These are phyloP conservation scores for Elachura formosa DNA, from an alignment of 2,113 vertebrate species.

Conservation along the genomic window DNA sequence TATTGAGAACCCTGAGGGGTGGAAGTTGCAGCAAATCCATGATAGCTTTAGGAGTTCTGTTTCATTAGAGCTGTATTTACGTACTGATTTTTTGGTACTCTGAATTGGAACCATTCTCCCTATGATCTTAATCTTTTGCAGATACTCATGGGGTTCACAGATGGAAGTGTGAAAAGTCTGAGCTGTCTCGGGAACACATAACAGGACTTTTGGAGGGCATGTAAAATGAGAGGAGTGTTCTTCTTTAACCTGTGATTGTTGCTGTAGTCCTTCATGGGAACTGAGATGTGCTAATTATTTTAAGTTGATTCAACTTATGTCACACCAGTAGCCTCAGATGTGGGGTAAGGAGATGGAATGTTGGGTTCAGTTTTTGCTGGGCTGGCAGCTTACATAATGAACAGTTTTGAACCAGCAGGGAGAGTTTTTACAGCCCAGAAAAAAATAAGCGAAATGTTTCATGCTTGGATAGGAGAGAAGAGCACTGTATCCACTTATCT, in stretches of 20 bases:
- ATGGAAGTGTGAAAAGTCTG: background rate
- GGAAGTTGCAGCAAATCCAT: constrained; percentile 19
- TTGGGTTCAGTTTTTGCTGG: background rate
- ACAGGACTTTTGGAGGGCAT: background rate
- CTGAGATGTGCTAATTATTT: background rate
- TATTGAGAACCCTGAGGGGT: background rate
- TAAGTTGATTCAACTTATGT: background rate
- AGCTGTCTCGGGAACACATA: background rate
- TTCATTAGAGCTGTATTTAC: constrained; percentile 16
- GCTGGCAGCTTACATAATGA: background rate
- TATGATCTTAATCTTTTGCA: background rate
- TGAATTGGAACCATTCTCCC: constrained; percentile 10
- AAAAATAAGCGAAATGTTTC: background rate
- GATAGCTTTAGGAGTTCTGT: constrained; percentile 12
- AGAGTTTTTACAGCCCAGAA: background rate
- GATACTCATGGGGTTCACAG: background rate
- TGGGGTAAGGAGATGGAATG: background rate
- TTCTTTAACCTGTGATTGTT: background rate
- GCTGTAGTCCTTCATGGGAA: background rate
- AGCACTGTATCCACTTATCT: background rate
- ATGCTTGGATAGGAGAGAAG: background rate
- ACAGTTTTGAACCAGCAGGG: background rate
- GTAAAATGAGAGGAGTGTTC: background rate
- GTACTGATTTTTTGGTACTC: constrained; percentile 23
- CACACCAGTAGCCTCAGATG: background rate